Conservation (phyloP, 2,888 invertebrate genomes). For the Anorthoa munda region DNA sequence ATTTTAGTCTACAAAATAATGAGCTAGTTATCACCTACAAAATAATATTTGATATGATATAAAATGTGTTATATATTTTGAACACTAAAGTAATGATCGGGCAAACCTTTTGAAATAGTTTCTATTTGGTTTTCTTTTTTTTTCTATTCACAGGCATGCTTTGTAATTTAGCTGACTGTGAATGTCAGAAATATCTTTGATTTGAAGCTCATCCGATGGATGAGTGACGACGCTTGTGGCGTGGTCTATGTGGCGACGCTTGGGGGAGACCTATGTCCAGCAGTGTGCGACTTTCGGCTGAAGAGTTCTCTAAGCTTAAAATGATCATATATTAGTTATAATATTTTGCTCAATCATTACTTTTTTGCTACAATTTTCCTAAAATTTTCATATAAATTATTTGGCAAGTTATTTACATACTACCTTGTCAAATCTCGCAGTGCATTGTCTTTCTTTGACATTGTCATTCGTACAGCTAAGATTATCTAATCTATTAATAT, state of each 20-base stretch:
- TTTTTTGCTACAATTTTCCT: conserved; percentile 13
- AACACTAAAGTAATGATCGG: conserved; percentile 30
- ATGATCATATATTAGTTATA: neutral
- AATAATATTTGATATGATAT: conserved; percentile 64
- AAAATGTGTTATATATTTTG: conserved; percentile 47
- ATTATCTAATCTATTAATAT: conserved; percentile 42
- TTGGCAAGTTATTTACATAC: conserved; percentile 79
- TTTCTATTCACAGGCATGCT: neutral
- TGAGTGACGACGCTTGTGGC: no score
- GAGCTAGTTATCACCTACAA: conserved; percentile 55
- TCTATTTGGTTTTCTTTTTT: neutral
- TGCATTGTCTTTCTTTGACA: conserved; percentile 76
- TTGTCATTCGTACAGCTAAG: conserved; percentile 60
- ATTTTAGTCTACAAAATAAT: conserved; percentile 57
- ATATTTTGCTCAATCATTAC: conserved; percentile 28
- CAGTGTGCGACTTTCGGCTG: no score
- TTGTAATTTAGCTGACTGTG: neutral
- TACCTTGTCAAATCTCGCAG: conserved; percentile 88
- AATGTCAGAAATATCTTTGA: no score
- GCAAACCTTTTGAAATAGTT: neutral
- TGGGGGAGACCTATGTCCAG: no score
- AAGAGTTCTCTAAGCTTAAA: neutral
- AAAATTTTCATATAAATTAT: conserved; percentile 67
- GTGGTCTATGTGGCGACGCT: no score
- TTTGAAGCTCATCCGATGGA: no score